Evolutionary conservation across 1,140 invertebrate species (phyloP), one percentile per base, ranked within the genome.

Genomic region (Pogonus chalceus): DNA sequence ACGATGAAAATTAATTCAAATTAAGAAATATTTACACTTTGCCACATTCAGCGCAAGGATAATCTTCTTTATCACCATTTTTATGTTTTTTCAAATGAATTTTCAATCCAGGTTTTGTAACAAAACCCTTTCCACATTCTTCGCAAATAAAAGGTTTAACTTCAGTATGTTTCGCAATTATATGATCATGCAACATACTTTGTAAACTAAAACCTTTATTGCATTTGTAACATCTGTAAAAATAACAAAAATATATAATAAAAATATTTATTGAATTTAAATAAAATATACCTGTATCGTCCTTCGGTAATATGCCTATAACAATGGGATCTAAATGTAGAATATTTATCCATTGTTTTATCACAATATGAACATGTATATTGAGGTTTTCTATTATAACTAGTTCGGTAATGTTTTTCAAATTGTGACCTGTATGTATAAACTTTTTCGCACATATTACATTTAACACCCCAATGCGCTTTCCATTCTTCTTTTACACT

Each of bases 31-130:
- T 71, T 67, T 69, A 76, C 74, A 74, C 68, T 63, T 76, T 76
- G 9, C 74, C 75, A 60, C 75, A 76, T 52, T 75, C 74, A 0
- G 68, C 67, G 60, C 76, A 79, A 21, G 69, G 62, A 58, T 68
- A 70, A 31, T 69, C 65, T 35, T 66, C 65, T 39, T 68, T 69
- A 12, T 64, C 60, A 56, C 67, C 67, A 46, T 60, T 65, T 54
- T 66, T 64, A 56, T 73, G 71, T 24, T 68, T 67, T 47, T 63
- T 67, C 2, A 65, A 46, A 58, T 69, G 68, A 47, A 68, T 68
- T 39, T 65, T 68, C 20, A 69, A 54, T 24, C 66, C 65, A 9
- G 67, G 61, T 56, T 67, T 65, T 7, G 65, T 68, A 12, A 65
- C 65, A 55, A 69, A 69, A 46, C 60, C 62, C 51, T 67, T 68